Base-by-base conservation (phyloP, 2,888 invertebrate species). In the Girardia tigrina region DNA sequence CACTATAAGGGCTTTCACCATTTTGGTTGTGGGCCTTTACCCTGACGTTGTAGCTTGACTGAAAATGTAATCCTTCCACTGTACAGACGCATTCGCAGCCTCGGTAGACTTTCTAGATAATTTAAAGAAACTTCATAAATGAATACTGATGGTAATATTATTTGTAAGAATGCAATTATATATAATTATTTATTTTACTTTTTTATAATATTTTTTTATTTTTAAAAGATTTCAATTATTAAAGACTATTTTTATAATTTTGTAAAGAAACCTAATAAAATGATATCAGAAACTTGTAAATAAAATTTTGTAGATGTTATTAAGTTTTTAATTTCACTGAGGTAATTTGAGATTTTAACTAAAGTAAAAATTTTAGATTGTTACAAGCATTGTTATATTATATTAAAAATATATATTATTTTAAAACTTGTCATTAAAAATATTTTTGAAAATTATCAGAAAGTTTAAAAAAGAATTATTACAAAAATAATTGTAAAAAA, bases 41-140 rank as follows among this genome's bases (percentile, higher is more conserved):
- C 75, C 94, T 87, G 28, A 94, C 94, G 83, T 93, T 92, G 87
- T 97, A 97, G 86, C 94, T 88, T 78, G 93, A 93, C 85, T 94
- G 92, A 87, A 95, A 97, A 86, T 95, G 95, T 70, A 97, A 88
- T 0, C 95, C 95, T 85, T 95, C 95, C 78, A 97, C 91, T 1
- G 94, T 95, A 86, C 97, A 97, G 82, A 95, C 92, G 29, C 92
- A 93, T 85, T 97, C 94, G 78, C 91, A 89, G 42, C 97, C 97
- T 82, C 94, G 92, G 84, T 97, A 97, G 78, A 97, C 95, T 85
- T 94, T 94, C 94, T 95, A 87, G 69, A 86, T n/a, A n/a, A n/a
- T n/a, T n/a, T n/a, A n/a, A n/a, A n/a, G n/a, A n/a, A n/a, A n/a
- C n/a, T n/a, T n/a, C 86, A 81, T 42, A n/a, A n/a, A n/a, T n/a